Evolutionary conservation across 1,140 invertebrate genomes (phyloP).

Genomic region (Vanessa atalanta): DNA sequence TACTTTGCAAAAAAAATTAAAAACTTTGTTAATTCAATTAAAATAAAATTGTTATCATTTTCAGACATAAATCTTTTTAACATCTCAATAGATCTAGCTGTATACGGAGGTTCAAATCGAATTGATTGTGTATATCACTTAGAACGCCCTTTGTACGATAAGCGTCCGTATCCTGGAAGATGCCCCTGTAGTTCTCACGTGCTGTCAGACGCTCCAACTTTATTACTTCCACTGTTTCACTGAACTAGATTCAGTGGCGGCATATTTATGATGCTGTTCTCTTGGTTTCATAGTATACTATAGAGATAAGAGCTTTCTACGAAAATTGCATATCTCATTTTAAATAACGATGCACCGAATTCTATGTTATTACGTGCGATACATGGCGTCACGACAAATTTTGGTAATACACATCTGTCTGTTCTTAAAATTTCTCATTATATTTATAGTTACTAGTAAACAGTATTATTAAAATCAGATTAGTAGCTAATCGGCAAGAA

Average conservation of each 20-base stretch:
- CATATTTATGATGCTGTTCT: slow-evolving; percentile 18
- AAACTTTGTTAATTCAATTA: no score
- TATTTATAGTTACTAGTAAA: no score
- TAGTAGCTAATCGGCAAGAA: no score
- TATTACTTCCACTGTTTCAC: slow-evolving; percentile 5
- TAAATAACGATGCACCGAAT: no score
- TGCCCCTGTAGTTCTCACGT: slow-evolving; percentile 8
- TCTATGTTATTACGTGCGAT: no score
- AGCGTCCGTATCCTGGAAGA: slow-evolving; percentile 13
- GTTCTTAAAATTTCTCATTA: no score
- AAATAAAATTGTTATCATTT: no score
- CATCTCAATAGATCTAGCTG: background rate
- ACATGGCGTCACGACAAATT: no score
- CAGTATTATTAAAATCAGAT: no score
- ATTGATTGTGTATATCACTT: background rate
- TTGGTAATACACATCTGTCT: no score
- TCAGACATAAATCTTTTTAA: no score
- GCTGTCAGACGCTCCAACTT: slow-evolving; percentile 19
- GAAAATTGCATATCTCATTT: background rate
- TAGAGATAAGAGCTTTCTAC: background rate
- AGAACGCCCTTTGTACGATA: background rate
- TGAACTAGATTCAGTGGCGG: slow-evolving; percentile 17
- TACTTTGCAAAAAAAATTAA: no score
- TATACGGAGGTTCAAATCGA: background rate
- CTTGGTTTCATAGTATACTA: background rate